Conservation (phyloP, 2,113 vertebrate species). For the Callipepla squamata region DNA sequence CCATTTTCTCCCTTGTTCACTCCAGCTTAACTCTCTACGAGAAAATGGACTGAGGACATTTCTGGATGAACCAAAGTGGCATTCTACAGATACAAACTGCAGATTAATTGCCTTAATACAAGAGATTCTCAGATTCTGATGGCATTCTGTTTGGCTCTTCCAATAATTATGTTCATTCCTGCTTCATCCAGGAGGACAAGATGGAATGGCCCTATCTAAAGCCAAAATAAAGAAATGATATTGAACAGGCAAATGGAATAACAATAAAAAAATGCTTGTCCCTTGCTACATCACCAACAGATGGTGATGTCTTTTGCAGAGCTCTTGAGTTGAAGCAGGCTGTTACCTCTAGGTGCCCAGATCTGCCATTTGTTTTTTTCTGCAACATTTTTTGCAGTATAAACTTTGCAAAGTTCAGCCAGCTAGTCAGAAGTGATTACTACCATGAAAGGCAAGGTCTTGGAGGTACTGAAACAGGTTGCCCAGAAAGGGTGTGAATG, state of each 20-base stretch:
- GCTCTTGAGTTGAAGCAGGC: not conserved
- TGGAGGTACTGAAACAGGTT: not conserved
- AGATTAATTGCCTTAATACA: not conserved
- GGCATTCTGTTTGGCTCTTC: not conserved
- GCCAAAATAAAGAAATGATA: conserved; percentile 34
- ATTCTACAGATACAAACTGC: not conserved
- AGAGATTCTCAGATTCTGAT: not conserved
- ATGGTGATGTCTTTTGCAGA: conserved; percentile 10
- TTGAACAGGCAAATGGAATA: conserved; percentile 24
- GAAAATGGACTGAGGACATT: not conserved
- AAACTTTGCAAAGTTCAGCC: conserved; percentile 12
- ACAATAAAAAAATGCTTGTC: conserved; percentile 26
- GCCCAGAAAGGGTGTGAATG: too few species aligned
- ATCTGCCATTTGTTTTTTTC: not conserved
- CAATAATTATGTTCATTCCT: not conserved
- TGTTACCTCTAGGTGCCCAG: conserved; percentile 40
- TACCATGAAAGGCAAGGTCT: conserved; percentile 9
- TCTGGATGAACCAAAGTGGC: not conserved
- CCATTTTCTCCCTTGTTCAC: not conserved
- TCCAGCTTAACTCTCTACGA: not conserved
- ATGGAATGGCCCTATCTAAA: not conserved
- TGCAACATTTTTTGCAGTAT: conserved; percentile 35
- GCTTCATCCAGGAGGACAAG: not conserved
- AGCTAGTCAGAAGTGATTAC: not conserved
- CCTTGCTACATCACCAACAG: conserved; percentile 15